These are phyloP conservation scores for Physocephala rufipes DNA, from an alignment of 2,888 invertebrate species.

Conservation along the genomic window DNA sequence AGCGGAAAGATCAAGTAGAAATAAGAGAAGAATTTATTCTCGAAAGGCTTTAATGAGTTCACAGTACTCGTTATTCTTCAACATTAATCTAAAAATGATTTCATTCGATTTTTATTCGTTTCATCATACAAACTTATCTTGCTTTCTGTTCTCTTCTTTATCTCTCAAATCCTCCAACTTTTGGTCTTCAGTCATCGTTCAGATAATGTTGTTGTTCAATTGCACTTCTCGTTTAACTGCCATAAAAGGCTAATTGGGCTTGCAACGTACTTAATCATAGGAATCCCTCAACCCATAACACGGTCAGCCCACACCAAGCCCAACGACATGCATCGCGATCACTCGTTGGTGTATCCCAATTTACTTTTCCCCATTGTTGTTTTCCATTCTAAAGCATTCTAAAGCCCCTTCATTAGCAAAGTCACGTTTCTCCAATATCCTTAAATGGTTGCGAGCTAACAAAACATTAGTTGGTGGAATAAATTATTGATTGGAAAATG, in stretches of 20 bases:
- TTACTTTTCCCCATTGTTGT: neutral
- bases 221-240: conserved; percentile 8
- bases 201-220: neutral
- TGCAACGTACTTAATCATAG: conserved; percentile 28
- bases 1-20: too few relatives aligned
- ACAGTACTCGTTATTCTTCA: too few relatives aligned
- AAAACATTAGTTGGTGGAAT: conserved; percentile 16
- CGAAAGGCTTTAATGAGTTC: too few relatives aligned
- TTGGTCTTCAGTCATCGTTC: conserved; percentile 1
- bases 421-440: conserved; percentile 33
- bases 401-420: conserved; percentile 22
- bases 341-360: conserved; percentile 3
- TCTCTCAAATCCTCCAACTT: neutral
- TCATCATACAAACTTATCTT: too few relatives aligned
- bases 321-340: neutral
- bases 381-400: neutral
- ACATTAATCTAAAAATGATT: too few relatives aligned
- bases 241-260: conserved; percentile 36
- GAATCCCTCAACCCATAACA: neutral
- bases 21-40: too few relatives aligned
- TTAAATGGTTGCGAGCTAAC: conserved; percentile 22
- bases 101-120: too few relatives aligned
- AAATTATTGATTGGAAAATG: neutral
- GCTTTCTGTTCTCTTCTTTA: neutral
- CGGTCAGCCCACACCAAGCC: neutral